phyloP scores from a whole-genome alignment of 2,888 invertebrate species.

The Parthenolecanium corni region DNA sequence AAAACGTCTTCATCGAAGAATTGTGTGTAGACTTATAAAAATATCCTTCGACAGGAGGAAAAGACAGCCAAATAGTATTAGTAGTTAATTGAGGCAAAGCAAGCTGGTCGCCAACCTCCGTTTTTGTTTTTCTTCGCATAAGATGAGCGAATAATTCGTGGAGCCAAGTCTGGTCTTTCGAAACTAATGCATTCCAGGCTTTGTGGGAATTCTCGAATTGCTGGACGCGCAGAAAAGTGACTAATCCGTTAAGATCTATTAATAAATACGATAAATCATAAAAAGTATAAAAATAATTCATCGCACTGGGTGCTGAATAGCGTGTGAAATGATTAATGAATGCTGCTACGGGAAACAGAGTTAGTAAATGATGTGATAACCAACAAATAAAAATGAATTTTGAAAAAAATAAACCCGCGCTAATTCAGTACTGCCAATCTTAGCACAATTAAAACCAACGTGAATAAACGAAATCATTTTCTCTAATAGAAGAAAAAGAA shows the following conservation, averaged over 20 bases:
- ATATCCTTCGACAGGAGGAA: constrained; percentile 60
- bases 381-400: too few relatives aligned
- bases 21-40: constrained; percentile 55
- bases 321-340: too few relatives aligned
- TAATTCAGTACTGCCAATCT: too few relatives aligned
- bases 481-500: too few relatives aligned
- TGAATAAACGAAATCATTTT: too few relatives aligned
- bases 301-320: too few relatives aligned
- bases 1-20: constrained; percentile 32
- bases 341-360: too few relatives aligned
- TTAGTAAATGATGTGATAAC: too few relatives aligned
- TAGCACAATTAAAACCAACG: too few relatives aligned
- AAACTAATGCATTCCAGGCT: background rate
- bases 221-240: constrained; percentile 48
- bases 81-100: constrained; percentile 53
- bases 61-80: constrained; percentile 47
- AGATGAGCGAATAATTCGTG: constrained; percentile 44
- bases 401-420: too few relatives aligned
- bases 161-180: constrained; percentile 41
- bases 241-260: constrained; percentile 46
- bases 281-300: too few relatives aligned
- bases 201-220: constrained; percentile 43
- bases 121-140: constrained; percentile 60
- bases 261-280: constrained; percentile 33
- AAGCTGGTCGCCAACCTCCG: constrained; percentile 53